These are phyloP conservation scores for Sebastes oblongus DNA, from an alignment of 2,797 vertebrate genomes.

Conservation along the genomic window DNA sequence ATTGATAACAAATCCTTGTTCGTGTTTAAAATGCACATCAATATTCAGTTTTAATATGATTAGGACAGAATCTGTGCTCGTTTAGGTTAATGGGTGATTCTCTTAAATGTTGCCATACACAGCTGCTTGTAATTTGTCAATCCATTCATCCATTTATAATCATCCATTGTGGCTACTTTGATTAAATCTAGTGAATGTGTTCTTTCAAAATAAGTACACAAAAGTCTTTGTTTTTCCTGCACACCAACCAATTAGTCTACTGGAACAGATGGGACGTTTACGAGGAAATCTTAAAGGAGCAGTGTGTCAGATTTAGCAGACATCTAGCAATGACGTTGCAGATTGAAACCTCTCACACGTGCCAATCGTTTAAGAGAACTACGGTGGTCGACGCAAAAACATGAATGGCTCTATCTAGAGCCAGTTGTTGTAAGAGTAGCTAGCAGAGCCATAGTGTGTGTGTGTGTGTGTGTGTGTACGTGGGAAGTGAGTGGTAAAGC, in stretches of 20 bases:
- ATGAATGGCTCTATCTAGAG: not conserved
- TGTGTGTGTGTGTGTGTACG: not conserved
- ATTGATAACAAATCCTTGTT: not conserved
- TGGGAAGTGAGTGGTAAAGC: not conserved
- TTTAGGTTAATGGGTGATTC: constrained; percentile 14
- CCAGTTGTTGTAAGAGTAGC: not conserved
- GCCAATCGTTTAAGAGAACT: not conserved
- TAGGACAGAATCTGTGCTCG: not conserved
- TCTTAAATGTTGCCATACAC: not conserved
- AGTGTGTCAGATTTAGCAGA: not conserved
- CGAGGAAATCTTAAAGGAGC: not conserved
- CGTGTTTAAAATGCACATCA: not conserved
- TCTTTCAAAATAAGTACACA: not conserved
- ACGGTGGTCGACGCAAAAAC: not conserved
- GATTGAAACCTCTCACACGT: not conserved
- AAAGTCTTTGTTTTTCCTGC: not conserved
- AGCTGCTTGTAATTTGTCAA: not conserved
- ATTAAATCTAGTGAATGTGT: not conserved
- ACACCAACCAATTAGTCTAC: not conserved
- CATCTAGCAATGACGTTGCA: not conserved
- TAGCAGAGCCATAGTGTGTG: not conserved
- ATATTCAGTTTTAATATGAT: not conserved
- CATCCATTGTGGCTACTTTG: not conserved
- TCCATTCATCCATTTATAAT: not conserved
- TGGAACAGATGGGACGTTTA: not conserved